phyloP scores from a whole-genome alignment of 64 coral and sea anemone species.

The Acropora tenuis region DNA sequence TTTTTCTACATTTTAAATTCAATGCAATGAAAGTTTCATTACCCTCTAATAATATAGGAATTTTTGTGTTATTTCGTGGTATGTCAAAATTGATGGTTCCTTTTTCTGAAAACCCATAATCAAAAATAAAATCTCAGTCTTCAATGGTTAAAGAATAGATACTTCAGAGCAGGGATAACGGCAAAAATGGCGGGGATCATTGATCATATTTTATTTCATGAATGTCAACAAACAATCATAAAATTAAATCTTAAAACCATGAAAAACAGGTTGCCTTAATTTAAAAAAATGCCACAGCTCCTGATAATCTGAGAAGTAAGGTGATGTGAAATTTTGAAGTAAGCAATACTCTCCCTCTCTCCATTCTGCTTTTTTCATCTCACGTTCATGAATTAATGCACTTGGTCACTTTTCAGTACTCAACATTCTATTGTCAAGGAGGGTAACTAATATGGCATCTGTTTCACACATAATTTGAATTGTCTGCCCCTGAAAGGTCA shows the following conservation, averaged over 20 bases:
- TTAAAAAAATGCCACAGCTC: neutral
- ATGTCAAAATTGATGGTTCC: too few relatives aligned
- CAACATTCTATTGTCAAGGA: too few relatives aligned
- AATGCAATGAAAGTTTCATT: too few relatives aligned
- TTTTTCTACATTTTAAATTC: too few relatives aligned
- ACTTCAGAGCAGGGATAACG: too few relatives aligned
- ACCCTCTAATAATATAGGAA: too few relatives aligned
- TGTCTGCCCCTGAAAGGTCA: neutral
- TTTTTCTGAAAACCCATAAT: too few relatives aligned
- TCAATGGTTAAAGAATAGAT: too few relatives aligned
- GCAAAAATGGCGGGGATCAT: neutral
- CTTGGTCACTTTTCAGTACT: neutral
- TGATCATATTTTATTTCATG: neutral
- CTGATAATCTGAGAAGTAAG: neutral
- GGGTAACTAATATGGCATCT: constrained; percentile 6
- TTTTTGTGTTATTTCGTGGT: too few relatives aligned
- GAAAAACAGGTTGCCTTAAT: neutral
- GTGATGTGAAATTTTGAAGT: neutral
- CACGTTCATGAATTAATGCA: neutral
- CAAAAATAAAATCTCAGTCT: too few relatives aligned
- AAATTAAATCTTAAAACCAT: neutral
- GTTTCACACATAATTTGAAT: neutral
- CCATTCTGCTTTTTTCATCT: too few relatives aligned
- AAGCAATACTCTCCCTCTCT: neutral
- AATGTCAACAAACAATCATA: neutral